These are phyloP conservation scores for Xenotilapia longispinis DNA, from an alignment of 2,113 vertebrate genomes.

Conservation along the genomic window DNA sequence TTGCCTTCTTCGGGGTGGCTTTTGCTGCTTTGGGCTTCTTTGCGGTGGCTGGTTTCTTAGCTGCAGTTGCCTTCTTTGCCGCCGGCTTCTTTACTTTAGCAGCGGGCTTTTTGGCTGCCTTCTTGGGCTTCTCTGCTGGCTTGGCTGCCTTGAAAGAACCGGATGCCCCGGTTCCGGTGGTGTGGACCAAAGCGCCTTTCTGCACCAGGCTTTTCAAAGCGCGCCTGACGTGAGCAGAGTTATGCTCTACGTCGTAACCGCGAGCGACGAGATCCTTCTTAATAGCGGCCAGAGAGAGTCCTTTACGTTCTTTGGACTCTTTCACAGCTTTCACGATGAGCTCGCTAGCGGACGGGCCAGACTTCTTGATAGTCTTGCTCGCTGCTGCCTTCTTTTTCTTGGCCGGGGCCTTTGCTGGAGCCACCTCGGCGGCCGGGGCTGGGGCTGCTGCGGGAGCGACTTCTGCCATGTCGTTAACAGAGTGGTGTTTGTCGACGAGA, in stretches of 20 bases:
- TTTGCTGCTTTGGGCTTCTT: neutral
- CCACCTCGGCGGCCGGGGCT: neutral
- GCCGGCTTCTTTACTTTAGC: neutral
- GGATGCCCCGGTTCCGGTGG: neutral
- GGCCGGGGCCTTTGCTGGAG: neutral
- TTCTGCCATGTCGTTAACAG: neutral
- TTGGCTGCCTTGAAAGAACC: neutral
- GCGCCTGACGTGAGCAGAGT: neutral
- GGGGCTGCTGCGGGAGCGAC: neutral
- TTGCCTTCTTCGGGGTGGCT: neutral
- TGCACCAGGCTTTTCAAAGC: neutral
- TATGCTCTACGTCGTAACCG: slow-evolving; percentile 10
- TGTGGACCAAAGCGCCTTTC: neutral
- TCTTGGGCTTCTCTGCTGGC: neutral
- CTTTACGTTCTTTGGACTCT: neutral
- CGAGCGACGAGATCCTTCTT: neutral
- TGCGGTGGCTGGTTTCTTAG: neutral
- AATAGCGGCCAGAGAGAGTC: neutral
- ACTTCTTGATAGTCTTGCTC: neutral
- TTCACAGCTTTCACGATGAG: neutral
- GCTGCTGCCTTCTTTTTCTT: neutral
- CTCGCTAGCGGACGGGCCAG: neutral
- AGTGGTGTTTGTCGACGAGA: neutral
- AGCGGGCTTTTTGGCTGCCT: neutral
- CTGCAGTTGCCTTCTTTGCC: neutral